These are phyloP conservation scores for Lepidonotus clava DNA, from an alignment of 2,888 invertebrate genomes.

Conservation along the genomic window DNA sequence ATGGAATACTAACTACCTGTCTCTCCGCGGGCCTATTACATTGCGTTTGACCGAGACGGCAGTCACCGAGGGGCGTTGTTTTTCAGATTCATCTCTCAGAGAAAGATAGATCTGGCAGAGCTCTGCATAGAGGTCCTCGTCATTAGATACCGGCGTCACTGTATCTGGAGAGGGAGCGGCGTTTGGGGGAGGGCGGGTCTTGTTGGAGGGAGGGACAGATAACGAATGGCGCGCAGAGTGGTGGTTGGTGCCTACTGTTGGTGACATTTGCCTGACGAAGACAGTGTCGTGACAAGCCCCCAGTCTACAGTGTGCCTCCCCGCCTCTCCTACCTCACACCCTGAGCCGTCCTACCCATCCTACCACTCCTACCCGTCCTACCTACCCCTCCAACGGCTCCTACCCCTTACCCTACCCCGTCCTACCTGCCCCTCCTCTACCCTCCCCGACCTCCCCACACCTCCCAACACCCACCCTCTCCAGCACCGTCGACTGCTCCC, in stretches of 20 bases:
- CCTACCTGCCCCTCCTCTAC: too few species aligned
- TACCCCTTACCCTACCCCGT: too few species aligned
- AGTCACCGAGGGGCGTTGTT: background rate
- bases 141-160: background rate
- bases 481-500: background rate
- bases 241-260: background rate
- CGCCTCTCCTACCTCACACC: too few species aligned
- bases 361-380: too few species aligned
- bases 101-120: background rate
- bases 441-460: background rate
- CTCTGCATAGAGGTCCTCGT: background rate
- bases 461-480: background rate
- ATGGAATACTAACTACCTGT: constrained; percentile 10
- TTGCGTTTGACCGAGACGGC: constrained; percentile 17
- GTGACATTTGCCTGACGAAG: background rate
- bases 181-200: background rate
- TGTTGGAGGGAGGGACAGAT: background rate
- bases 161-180: background rate
- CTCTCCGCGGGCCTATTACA: constrained; percentile 3
- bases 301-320: too few species aligned
- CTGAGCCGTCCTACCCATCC: too few species aligned
- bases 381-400: too few species aligned
- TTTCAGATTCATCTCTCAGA: constrained; percentile 2
- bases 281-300: too few species aligned
- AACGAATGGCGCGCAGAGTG: background rate